phyloP scores from a whole-genome alignment of 2,797 vertebrate species.

The Phaenicophaeus curvirostris region DNA sequence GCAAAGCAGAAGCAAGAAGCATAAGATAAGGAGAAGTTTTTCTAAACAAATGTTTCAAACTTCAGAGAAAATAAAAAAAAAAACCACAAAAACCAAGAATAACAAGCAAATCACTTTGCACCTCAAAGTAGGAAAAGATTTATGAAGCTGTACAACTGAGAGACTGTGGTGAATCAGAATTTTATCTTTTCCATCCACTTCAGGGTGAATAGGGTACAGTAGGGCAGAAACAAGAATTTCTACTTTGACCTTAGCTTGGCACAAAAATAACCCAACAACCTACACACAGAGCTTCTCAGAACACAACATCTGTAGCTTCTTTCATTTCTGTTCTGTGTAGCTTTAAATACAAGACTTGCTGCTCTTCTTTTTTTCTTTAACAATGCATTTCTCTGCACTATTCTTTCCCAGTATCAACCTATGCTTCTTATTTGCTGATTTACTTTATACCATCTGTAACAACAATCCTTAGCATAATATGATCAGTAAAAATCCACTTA shows the following conservation, averaged over 20 bases:
- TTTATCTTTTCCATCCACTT: not conserved
- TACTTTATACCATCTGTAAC: not conserved
- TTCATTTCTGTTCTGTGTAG: not conserved
- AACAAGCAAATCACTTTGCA: not conserved
- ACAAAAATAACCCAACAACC: not conserved
- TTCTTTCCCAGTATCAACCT: not conserved
- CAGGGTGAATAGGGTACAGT: rapidly evolving
- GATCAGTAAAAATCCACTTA: not conserved
- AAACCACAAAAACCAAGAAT: not conserved
- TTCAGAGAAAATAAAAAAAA: not conserved
- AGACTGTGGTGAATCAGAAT: not conserved
- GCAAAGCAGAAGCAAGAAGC: not conserved
- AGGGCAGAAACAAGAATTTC: not conserved
- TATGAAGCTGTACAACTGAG: not conserved
- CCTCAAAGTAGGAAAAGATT: not conserved
- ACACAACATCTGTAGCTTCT: not conserved
- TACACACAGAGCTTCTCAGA: not conserved
- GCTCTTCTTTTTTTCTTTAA: not conserved
- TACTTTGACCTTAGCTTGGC: not conserved
- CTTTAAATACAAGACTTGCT: not conserved
- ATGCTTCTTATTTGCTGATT: not conserved
- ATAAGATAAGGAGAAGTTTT: not conserved
- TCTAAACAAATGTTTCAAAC: not conserved
- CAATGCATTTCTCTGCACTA: not conserved
- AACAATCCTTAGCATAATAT: not conserved